Base-by-base conservation (phyloP, 2,888 invertebrate genomes). In the Mycalesis mineus region DNA sequence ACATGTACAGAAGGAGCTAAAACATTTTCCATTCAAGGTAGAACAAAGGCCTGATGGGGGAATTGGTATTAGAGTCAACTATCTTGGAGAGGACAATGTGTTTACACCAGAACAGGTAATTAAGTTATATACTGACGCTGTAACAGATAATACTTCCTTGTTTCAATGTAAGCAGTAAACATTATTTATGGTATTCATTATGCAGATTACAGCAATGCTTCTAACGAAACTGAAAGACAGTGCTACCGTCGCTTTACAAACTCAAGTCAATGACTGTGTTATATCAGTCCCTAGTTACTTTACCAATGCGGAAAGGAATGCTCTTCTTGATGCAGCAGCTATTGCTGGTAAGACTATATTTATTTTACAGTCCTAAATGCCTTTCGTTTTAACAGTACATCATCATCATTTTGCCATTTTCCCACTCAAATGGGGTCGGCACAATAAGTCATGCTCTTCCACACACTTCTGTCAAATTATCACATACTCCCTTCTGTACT, bases 181-280 rank as follows among this genome's bases (percentile, higher is more conserved):
- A n/a, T n/a, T n/a, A n/a, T n/a, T n/a, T n/a, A n/a, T n/a, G n/a
- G 28, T 28, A 7, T 28, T n/a, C 28, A 9, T 42, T 58, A 55
- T 74, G 57, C 74, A 89, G 91, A 93, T 99, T 69, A 94, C 97
- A 44, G 98, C 97, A 13, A 99, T 99, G 97, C 90, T 99, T 65
- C 94, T 99, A 68, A 98, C 98, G 36, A 99, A 99, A 87, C 90
- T 99, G 64, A 98, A 98, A 86, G 96, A 97, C 71, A 95, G 94
- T 64, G 96, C 98, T 28, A 94, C 96, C 64, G 92, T 88, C 67
- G 97, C 96, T 37, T 88, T 99, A 67, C 95, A 96, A 75, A 96
- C 97, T 22, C 97, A 96, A 79, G 95, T 98, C 48, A 96, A 96
- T 79, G 97, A 97, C 84, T 97, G 97, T 85, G 97, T 98, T 40